These are phyloP conservation scores for Julus scandinavius DNA, from an alignment of 2,888 invertebrate genomes.

Conservation along the genomic window DNA sequence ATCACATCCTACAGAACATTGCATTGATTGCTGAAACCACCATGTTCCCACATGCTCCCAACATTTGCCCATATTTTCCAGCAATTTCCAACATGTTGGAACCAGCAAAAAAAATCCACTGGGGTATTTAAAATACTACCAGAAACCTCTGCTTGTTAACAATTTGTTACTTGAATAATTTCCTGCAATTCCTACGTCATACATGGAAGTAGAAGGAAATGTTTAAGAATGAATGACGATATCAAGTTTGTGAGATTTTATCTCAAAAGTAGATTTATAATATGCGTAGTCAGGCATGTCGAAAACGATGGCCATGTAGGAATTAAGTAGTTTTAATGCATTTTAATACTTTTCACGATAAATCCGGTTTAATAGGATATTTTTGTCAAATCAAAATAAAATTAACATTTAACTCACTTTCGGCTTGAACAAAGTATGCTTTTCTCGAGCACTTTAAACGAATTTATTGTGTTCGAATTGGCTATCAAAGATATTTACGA, in stretches of 20 bases:
- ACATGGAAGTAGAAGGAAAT: not conserved
- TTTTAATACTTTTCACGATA: constrained; percentile 5
- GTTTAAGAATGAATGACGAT: not conserved
- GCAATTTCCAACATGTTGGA: no score
- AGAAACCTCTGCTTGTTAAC: not conserved
- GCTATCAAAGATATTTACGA: not conserved
- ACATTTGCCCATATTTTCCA: no score
- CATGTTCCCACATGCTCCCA: no score
- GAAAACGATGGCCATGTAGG: not conserved
- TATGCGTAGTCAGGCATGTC: not conserved
- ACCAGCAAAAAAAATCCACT: no score
- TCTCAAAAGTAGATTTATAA: constrained; percentile 9
- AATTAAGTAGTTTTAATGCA: constrained; percentile 38
- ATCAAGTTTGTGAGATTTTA: constrained; percentile 5
- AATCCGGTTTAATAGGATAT: not conserved
- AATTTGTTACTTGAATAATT: not conserved
- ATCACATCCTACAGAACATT: no score
- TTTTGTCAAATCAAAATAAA: constrained; percentile 25
- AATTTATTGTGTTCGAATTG: not conserved
- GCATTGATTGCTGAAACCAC: no score
- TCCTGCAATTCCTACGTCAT: not conserved
- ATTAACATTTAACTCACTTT: not conserved
- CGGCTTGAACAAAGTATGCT: not conserved
- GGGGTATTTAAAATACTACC: not conserved
- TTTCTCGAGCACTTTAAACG: not conserved